Evolutionary conservation across 2,888 invertebrate genomes (phyloP).

Genomic region (Nebria brevicollis): DNA sequence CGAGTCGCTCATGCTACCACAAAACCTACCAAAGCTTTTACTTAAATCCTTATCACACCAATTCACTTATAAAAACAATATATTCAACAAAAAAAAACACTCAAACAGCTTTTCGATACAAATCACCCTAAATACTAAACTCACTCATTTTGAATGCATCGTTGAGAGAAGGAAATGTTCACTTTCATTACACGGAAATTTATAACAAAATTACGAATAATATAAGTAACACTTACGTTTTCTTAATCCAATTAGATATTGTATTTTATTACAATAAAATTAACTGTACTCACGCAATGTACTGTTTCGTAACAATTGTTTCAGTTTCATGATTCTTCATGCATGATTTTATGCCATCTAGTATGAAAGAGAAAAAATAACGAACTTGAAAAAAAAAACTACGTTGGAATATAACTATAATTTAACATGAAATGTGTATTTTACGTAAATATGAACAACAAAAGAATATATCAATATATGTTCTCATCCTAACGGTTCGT

Average conservation of each 20-base stretch:
- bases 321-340: neutral
- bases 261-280: neutral
- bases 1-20: neutral
- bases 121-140: too few relatives aligned
- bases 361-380: neutral
- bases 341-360: neutral
- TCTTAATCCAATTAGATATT: neutral
- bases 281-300: neutral
- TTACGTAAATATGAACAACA: neutral
- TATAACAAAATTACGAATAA: neutral
- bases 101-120: too few relatives aligned
- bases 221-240: neutral
- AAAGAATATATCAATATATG: neutral
- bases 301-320: neutral
- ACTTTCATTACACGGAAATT: neutral
- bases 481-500: conserved; percentile 1
- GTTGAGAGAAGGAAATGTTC: neutral
- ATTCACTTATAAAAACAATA: too few relatives aligned
- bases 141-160: too few relatives aligned
- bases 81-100: too few relatives aligned
- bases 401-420: neutral
- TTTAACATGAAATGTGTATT: neutral
- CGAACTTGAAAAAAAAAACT: neutral
- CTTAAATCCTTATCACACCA: too few relatives aligned
- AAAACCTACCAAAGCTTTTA: too few relatives aligned